These are phyloP conservation scores for Parascotia fuliginaria DNA, from an alignment of 2,888 invertebrate species.

Conservation along the genomic window DNA sequence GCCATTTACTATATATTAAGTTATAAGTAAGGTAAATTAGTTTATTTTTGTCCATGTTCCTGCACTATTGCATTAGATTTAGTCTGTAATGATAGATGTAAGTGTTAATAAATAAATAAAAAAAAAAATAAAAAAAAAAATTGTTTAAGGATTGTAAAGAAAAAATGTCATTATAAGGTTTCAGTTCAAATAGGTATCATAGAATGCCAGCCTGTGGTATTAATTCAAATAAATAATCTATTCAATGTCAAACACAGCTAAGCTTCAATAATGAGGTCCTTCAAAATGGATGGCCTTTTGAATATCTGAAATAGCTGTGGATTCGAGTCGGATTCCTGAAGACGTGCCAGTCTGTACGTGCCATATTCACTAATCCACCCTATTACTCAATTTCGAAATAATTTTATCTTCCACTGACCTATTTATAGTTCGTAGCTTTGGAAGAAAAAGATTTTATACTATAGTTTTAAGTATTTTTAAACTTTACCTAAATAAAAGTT, in stretches of 20 bases:
- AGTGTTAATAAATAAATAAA: no score
- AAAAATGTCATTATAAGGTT: background rate
- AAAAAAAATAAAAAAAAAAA: no score
- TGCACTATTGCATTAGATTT: no score
- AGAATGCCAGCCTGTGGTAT: constrained; percentile 15
- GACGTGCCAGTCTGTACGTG: constrained; percentile 52
- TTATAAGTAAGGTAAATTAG: no score
- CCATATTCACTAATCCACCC: constrained; percentile 51
- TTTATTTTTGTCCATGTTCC: no score
- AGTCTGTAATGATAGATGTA: no score
- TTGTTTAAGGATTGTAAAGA: no score
- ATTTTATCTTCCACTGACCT: constrained; percentile 47
- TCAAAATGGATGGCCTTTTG: constrained; percentile 65
- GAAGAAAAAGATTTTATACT: constrained; percentile 2
- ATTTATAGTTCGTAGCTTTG: constrained; percentile 28
- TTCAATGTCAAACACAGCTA: constrained; percentile 49
- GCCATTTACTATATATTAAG: no score
- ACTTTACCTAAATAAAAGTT: background rate
- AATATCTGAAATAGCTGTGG: constrained; percentile 65
- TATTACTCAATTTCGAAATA: constrained; percentile 55
- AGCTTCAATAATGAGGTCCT: constrained; percentile 51
- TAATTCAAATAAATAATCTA: constrained; percentile 43
- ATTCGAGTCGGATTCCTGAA: constrained; percentile 45
- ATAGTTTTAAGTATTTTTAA: background rate
- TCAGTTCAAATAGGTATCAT: background rate